These are phyloP conservation scores for Sebastes kiyomatsui DNA, from an alignment of 2,797 vertebrate genomes.

Conservation along the genomic window DNA sequence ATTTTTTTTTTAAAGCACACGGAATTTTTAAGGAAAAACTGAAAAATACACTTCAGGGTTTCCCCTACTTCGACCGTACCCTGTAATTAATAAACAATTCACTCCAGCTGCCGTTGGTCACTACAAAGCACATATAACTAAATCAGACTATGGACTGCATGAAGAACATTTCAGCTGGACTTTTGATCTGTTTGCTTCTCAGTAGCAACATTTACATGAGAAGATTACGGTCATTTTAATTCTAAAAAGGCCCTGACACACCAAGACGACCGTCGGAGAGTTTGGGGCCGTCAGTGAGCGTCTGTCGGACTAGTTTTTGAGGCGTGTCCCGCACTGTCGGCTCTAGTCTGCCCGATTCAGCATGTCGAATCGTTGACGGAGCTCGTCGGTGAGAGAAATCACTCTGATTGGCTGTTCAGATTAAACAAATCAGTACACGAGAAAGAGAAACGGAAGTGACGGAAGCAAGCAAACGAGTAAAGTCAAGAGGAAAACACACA, in stretches of 20 bases:
- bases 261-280: too few relatives aligned
- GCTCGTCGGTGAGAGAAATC: too few relatives aligned
- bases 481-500: too few relatives aligned
- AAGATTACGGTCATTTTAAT: not conserved
- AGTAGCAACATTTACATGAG: not conserved
- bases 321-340: too few relatives aligned
- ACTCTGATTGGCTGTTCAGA: too few relatives aligned
- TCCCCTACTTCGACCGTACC: constrained; percentile 11
- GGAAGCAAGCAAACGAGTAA: too few relatives aligned
- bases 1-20: not conserved
- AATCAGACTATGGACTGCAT: not conserved
- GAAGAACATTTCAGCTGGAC: not conserved
- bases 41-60: not conserved
- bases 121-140: not conserved
- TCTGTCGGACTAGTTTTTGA: too few relatives aligned
- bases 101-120: not conserved
- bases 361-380: too few relatives aligned
- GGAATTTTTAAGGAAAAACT: not conserved
- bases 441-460: too few relatives aligned
- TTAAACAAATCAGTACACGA: too few relatives aligned
- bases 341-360: too few relatives aligned
- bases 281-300: too few relatives aligned
- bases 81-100: not conserved
- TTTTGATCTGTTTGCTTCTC: not conserved
- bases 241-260: not conserved